Base-by-base conservation (phyloP, 2,113 vertebrate genomes). In the Cyanistes caeruleus region DNA sequence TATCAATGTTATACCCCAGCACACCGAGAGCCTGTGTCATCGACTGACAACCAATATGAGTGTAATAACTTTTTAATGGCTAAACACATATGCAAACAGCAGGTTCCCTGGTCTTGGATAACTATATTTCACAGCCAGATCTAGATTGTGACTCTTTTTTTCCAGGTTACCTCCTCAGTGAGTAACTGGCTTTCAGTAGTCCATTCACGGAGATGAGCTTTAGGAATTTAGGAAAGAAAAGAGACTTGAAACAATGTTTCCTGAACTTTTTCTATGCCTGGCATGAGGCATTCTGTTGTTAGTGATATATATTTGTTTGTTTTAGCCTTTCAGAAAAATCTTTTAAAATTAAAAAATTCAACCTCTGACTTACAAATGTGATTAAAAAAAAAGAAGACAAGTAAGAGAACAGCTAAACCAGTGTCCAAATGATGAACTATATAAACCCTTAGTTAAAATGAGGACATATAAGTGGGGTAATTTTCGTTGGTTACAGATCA, bases 101-200 rank as follows among this genome's bases (percentile, higher is more conserved):
- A 86, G 87, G 82, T 60, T 80, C 27, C 75, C 35, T 49, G 30
- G 15, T 43, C 59, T 65, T 1, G 3, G 63, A 44, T 74, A 88
- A 95, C 91, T 91, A 88, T 73, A 90, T 94, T 95, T 91, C 85
- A 88, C 59, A 83, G 85, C 39, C 58, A 94, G 84, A 65, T 67
- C 62, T 79, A 89, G 59, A 70, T 80, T 22, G 23, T 80, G 30
- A 11, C 7, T 72, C 39, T 44, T 21, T 59, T 89, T 33, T 72
- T 58, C 16, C 28, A 49, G 31, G 46, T 46, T 80, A 24, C 28
- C 51, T 59, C 8, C 44, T 65, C 44, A 59, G 16, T 70, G 37
- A 94, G 55, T 59, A 69, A 59, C 16, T 67, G 30, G 13, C 22
- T 91, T 96, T 95, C 84, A 58, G 77, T n/a, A 56, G 22, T 39